Evolutionary conservation across 2,113 vertebrate genomes (phyloP).

Genomic region (Rostratula benghalensis): DNA sequence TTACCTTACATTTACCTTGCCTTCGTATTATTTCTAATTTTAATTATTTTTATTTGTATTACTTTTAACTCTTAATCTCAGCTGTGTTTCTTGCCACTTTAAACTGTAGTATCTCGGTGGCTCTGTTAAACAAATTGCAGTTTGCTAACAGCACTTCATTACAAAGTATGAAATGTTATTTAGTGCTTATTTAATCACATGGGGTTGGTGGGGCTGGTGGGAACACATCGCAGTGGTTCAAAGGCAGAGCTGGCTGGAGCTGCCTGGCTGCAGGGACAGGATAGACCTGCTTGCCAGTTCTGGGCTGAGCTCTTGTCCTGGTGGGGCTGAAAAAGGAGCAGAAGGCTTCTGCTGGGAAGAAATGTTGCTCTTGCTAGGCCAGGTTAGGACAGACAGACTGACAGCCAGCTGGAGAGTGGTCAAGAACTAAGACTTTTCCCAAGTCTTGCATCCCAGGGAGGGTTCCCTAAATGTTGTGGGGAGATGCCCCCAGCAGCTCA

Average conservation of each 20-base stretch:
- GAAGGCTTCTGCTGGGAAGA: neutral
- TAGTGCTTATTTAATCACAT: neutral
- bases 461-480: neutral
- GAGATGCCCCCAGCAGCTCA: neutral
- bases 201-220: neutral
- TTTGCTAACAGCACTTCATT: neutral
- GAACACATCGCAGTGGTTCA: neutral
- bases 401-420: neutral
- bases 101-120: neutral
- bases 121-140: neutral
- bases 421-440: neutral
- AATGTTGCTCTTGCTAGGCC: neutral
- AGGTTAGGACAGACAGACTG: neutral
- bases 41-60: neutral
- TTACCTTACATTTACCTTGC: neutral
- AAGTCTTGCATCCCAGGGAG: fast-evolving
- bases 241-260: neutral
- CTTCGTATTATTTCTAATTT: neutral
- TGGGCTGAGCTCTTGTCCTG: neutral
- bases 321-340: neutral
- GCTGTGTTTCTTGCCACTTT: neutral
- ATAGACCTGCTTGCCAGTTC: neutral
- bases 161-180: neutral
- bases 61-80: neutral
- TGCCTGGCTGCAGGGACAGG: neutral